Conservation (phyloP, 2,113 vertebrate species). For the Ctenomys sociabilis region DNA sequence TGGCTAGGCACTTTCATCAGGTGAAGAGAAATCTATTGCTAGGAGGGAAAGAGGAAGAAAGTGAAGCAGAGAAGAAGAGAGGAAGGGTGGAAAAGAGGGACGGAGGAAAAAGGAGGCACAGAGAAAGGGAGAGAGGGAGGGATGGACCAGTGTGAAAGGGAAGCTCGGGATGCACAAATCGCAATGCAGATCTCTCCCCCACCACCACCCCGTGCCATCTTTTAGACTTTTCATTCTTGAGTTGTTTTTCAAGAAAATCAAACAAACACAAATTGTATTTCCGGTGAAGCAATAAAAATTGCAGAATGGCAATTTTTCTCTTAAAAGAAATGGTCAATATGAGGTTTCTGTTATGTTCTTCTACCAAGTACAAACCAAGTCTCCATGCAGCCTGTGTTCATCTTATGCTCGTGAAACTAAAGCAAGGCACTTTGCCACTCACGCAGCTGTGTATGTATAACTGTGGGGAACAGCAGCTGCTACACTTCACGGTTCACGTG, state of each 20-base stretch:
- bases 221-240: not conserved
- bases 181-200: not conserved
- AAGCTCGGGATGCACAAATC: not conserved
- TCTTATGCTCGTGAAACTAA: not conserved
- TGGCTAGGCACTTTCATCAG: not conserved
- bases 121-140: no score
- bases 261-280: conserved; percentile 19
- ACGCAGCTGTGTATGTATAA: no score
- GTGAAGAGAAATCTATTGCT: not conserved
- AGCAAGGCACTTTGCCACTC: not conserved
- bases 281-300: not conserved
- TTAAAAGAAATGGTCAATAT: not conserved
- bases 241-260: conserved; percentile 46
- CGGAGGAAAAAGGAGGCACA: not conserved
- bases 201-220: not conserved
- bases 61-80: not conserved
- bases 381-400: not conserved
- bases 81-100: fast-evolving
- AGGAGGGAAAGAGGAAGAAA: fast-evolving
- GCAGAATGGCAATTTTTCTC: not conserved
- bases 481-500: not conserved
- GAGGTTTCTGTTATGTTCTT: not conserved
- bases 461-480: not conserved
- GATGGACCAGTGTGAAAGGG: not conserved
- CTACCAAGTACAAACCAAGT: not conserved